Percentiles rank a stretch among this genome's conserved stretches.
Conservation (phyloP, 2,797 vertebrate genomes). For the Pelobates cultripes region DNA sequence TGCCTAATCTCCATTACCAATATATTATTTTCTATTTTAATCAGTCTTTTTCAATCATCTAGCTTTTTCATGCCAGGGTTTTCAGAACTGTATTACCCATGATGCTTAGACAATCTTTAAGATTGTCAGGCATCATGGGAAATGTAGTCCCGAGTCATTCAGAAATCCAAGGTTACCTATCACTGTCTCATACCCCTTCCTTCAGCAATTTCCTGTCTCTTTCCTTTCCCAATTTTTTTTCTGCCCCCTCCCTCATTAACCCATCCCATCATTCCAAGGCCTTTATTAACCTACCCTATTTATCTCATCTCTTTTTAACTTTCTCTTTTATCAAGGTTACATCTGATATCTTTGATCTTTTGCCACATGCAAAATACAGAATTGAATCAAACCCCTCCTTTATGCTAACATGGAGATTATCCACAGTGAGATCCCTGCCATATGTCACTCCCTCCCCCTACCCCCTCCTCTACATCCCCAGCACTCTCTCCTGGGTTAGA, state of each 20-base stretch:
- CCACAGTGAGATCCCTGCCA: conserved; percentile 35
- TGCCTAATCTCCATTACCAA: no score
- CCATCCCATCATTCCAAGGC: background rate
- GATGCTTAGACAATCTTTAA: no score
- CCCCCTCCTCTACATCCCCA: background rate
- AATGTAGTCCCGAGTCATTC: no score
- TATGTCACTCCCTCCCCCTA: conserved; percentile 34
- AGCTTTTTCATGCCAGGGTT: no score
- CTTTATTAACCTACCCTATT: background rate
- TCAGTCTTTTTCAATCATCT: no score
- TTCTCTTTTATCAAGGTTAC: background rate
- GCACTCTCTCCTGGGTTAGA: conserved; percentile 4
- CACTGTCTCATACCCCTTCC: no score
- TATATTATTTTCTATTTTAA: no score
- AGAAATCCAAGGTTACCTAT: no score
- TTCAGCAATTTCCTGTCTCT: background rate
- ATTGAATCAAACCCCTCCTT: conserved; percentile 6
- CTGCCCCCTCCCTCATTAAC: background rate
- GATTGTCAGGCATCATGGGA: no score
- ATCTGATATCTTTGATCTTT: conserved; percentile 38
- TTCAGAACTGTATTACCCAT: no score
- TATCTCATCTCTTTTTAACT: background rate
- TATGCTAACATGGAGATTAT: conserved; percentile 23
- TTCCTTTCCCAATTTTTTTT: background rate
- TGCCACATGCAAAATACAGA: conserved; percentile 21